phyloP scores from a whole-genome alignment of 2,113 vertebrate species.

The Delphinapterus leucas region DNA sequence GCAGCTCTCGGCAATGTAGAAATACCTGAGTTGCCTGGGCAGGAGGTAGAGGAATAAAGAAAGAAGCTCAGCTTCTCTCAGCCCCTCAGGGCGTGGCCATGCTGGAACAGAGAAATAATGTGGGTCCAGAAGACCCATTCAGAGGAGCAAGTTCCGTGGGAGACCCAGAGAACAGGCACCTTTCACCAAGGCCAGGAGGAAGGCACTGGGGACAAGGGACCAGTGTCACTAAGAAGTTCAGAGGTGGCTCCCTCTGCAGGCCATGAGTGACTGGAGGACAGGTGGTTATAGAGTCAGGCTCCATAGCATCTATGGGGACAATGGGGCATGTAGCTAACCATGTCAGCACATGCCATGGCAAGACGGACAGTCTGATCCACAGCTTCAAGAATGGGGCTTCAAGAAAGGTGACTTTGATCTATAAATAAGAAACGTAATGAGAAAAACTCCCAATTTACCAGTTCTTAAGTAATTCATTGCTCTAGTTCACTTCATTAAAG shows the following conservation, averaged over 20 bases:
- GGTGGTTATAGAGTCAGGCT: background rate
- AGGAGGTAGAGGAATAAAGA: background rate
- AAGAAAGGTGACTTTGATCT: background rate
- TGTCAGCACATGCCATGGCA: background rate
- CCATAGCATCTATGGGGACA: rapidly evolving
- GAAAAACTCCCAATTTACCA: background rate
- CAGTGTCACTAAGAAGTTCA: background rate
- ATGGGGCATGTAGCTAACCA: rapidly evolving
- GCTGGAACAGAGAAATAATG: background rate
- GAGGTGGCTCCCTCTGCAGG: background rate
- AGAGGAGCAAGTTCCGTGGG: background rate
- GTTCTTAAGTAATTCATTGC: background rate
- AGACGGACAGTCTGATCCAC: background rate
- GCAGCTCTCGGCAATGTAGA: background rate
- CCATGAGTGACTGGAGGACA: background rate
- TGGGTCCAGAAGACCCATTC: background rate
- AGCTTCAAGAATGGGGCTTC: background rate
- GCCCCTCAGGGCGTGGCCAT: background rate
- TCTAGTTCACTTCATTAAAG: background rate
- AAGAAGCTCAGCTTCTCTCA: background rate
- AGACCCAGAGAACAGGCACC: background rate
- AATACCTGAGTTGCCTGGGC: background rate
- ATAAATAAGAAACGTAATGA: background rate
- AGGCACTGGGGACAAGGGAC: background rate
- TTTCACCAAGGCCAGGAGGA: background rate